A percentile compares a stretch with the other conserved stretches of the same genome.
Evolutionary conservation across 2,797 vertebrate genomes (phyloP).

Genomic region (Percopsis omiscomaycus): DNA sequence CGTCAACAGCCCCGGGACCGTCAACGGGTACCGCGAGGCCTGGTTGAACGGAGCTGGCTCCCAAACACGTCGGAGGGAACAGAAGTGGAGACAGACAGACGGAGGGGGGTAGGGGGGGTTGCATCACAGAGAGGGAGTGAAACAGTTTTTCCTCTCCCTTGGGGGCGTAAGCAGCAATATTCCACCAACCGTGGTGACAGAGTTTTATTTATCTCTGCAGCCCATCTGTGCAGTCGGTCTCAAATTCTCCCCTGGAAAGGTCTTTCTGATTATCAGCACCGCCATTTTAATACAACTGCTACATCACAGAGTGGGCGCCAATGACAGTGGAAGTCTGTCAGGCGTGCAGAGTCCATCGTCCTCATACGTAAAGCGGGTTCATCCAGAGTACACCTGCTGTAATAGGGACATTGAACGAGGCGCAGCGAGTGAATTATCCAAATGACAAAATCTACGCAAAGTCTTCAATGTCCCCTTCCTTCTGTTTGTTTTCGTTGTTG

Average conservation of each 20-base stretch:
- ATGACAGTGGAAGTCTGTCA: slow-evolving; percentile 74
- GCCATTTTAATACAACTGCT: slow-evolving; percentile 91
- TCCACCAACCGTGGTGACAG: slow-evolving; percentile 87
- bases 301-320: slow-evolving; percentile 87
- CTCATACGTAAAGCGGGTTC: slow-evolving; percentile 80
- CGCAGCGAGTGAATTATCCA: slow-evolving; percentile 70
- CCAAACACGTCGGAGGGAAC: slow-evolving; percentile 34
- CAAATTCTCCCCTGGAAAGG: slow-evolving; percentile 90
- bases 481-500: slow-evolving; percentile 58
- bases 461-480: slow-evolving; percentile 73
- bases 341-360: slow-evolving; percentile 77
- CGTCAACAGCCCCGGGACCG: slow-evolving; percentile 31
- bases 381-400: slow-evolving; percentile 88
- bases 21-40: slow-evolving; percentile 39
- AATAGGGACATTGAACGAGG: slow-evolving; percentile 70
- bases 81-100: slow-evolving; percentile 9
- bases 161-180: slow-evolving; percentile 84
- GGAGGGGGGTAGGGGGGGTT: slow-evolving; percentile 38
- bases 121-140: slow-evolving; percentile 54
- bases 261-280: slow-evolving; percentile 91
- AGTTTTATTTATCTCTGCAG: slow-evolving; percentile 89
- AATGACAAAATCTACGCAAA: slow-evolving; percentile 71
- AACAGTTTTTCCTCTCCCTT: slow-evolving; percentile 78
- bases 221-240: slow-evolving; percentile 91
- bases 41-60: slow-evolving; percentile 53